These are phyloP conservation scores for Drosophila pullipes DNA, from an alignment of 2,888 invertebrate genomes.

Conservation along the genomic window DNA sequence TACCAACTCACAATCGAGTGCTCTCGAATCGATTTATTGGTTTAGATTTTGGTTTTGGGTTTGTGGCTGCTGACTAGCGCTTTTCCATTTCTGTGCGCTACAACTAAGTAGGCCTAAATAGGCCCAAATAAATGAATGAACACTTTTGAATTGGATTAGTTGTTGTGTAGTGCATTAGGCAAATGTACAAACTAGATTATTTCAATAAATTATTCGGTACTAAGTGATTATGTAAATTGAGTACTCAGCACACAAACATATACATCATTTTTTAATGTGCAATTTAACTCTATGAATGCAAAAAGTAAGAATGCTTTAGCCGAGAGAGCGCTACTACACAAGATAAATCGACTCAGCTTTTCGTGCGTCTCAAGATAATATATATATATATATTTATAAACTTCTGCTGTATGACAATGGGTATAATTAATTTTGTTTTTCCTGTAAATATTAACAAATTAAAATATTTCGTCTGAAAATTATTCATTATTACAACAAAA, in stretches of 20 bases:
- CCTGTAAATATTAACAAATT: background rate
- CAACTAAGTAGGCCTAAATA: slow-evolving; percentile 58
- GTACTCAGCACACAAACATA: background rate
- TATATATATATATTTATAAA: background rate
- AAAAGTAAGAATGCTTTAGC: background rate
- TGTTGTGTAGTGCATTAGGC: slow-evolving; percentile 54
- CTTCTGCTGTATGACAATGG: background rate
- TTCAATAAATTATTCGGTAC: slow-evolving; percentile 21
- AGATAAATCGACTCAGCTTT: background rate
- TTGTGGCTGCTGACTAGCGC: slow-evolving; percentile 32
- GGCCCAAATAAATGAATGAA: slow-evolving; percentile 63
- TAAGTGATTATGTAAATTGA: slow-evolving; percentile 24
- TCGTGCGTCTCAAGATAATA: background rate
- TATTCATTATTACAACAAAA: background rate
- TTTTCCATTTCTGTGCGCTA: slow-evolving; percentile 30
- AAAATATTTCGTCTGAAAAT: background rate
- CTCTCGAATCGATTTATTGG: slow-evolving; percentile 21
- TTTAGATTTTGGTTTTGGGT: background rate
- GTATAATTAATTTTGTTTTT: background rate
- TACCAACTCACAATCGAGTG: slow-evolving; percentile 22
- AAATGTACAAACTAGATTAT: slow-evolving; percentile 42
- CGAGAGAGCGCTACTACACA: too few species aligned
- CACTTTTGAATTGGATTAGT: slow-evolving; percentile 33
- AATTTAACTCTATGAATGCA: background rate
- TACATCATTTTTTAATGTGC: background rate